phyloP scores from a whole-genome alignment of 2,888 invertebrate genomes.

The Aporophyla lueneburgensis region DNA sequence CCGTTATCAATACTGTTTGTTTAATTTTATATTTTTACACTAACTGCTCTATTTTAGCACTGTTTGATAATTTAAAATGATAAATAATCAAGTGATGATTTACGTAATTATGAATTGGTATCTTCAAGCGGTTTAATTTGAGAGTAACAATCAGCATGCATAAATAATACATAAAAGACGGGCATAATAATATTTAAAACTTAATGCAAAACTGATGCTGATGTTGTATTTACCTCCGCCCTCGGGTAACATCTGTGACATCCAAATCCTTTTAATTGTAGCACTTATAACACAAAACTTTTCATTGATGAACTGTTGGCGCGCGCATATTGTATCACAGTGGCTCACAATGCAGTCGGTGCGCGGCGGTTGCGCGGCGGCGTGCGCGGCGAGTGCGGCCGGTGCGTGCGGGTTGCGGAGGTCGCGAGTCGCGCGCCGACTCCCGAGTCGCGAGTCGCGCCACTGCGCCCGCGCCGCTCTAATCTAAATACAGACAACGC shows the following conservation, averaged over 20 bases:
- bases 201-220: constrained; percentile 25
- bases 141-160: neutral
- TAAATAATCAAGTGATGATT: neutral
- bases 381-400: constrained; percentile 36
- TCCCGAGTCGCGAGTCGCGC: constrained; percentile 65
- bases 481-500: constrained; percentile 90
- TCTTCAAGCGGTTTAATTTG: neutral
- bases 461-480: constrained; percentile 78
- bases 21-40: constrained; percentile 11
- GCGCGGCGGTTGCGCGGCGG: constrained; percentile 50
- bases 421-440: constrained; percentile 59
- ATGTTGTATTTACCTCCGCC: constrained; percentile 85
- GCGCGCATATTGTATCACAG: constrained; percentile 56
- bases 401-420: constrained; percentile 50
- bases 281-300: constrained; percentile 72
- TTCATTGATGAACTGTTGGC: constrained; percentile 70
- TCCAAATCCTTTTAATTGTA: constrained; percentile 79
- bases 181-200: neutral
- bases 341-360: constrained; percentile 43
- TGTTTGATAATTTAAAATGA: neutral
- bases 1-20: constrained; percentile 22
- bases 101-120: neutral
- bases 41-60: constrained; percentile 3
- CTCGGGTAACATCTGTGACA: constrained; percentile 89
- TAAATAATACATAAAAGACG: neutral